Percentiles rank a stretch among this genome's conserved stretches.
Evolutionary conservation across 2,797 vertebrate genomes (phyloP).

Genomic region (Scolopax rusticola): DNA sequence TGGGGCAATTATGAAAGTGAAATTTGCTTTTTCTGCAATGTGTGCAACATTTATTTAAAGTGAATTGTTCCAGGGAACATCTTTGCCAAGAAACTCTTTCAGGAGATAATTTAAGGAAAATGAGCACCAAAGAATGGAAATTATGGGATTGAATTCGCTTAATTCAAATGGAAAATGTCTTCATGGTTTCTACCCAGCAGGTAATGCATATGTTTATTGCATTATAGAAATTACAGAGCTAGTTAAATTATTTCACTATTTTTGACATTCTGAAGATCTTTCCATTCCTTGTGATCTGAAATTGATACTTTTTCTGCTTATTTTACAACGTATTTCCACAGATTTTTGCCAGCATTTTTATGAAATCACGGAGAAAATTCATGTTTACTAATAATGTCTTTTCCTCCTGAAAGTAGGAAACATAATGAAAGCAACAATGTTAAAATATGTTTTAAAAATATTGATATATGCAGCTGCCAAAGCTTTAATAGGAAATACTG

Average conservation of each 20-base stretch:
- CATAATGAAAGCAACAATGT: neutral
- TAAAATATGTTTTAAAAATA: slow-evolving; percentile 8
- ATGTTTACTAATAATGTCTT: slow-evolving; percentile 50
- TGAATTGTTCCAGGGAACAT: slow-evolving; percentile 57
- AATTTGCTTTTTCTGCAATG: slow-evolving; percentile 58
- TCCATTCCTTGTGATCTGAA: slow-evolving; percentile 65
- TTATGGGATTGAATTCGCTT: slow-evolving; percentile 58
- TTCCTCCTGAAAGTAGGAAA: neutral
- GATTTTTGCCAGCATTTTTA: slow-evolving; percentile 53
- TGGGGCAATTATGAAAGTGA: slow-evolving; percentile 39
- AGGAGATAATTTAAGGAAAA: slow-evolving; percentile 70
- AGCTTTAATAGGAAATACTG: neutral
- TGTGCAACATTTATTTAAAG: slow-evolving; percentile 60
- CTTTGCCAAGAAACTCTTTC: slow-evolving; percentile 65
- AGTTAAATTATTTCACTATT: slow-evolving; percentile 71
- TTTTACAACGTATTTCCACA: slow-evolving; percentile 44
- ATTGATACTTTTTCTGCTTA: slow-evolving; percentile 56
- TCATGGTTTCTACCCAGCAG: slow-evolving; percentile 69
- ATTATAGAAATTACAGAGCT: slow-evolving; percentile 67
- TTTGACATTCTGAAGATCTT: slow-evolving; percentile 64
- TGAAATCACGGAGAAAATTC: slow-evolving; percentile 18
- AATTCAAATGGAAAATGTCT: slow-evolving; percentile 69
- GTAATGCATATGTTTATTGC: slow-evolving; percentile 57
- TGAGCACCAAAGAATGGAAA: slow-evolving; percentile 67
- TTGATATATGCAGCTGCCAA: neutral